phyloP scores from a whole-genome alignment of 2,888 invertebrate genomes.

The Anoplius nigerrimus region DNA sequence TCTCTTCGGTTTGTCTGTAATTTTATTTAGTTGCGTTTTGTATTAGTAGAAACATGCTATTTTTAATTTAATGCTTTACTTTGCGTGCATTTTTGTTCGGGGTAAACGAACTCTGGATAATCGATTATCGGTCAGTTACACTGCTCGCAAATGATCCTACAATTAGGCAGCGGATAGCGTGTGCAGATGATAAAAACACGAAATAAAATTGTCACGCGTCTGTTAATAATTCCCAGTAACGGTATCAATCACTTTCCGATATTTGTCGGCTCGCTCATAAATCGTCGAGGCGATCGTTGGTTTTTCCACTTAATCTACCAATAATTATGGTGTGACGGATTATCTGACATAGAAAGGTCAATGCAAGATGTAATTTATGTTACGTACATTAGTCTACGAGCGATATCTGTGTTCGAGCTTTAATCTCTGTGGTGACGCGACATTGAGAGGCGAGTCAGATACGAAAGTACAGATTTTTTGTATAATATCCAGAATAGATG shows the following conservation, averaged over 20 bases:
- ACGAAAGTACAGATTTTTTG: slow-evolving; percentile 10
- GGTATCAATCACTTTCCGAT: slow-evolving; percentile 8
- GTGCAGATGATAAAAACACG: too few relatives aligned
- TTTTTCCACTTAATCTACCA: slow-evolving; percentile 17
- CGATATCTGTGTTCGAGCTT: slow-evolving; percentile 20
- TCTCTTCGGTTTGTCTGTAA: slow-evolving; percentile 88
- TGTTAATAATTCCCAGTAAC: background rate
- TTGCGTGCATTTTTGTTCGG: too few relatives aligned
- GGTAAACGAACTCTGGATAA: too few relatives aligned
- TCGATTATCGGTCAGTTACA: too few relatives aligned
- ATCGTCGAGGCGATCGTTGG: slow-evolving; percentile 26
- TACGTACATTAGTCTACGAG: slow-evolving; percentile 5
- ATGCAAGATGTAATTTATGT: slow-evolving; percentile 34
- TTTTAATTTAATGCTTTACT: too few relatives aligned
- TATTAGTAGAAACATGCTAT: too few relatives aligned
- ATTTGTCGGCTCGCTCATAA: background rate
- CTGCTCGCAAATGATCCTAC: too few relatives aligned
- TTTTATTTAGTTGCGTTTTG: slow-evolving; percentile 22
- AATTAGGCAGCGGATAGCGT: too few relatives aligned
- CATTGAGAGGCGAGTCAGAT: background rate
- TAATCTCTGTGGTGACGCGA: slow-evolving; percentile 24
- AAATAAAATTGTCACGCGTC: too few relatives aligned
- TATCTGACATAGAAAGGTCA: slow-evolving; percentile 37
- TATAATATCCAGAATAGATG: background rate
- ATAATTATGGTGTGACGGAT: slow-evolving; percentile 17